Evolutionary conservation across 1,140 invertebrate genomes (phyloP), one percentile per base, ranked within the genome.

Genomic region (Proales similis): DNA sequence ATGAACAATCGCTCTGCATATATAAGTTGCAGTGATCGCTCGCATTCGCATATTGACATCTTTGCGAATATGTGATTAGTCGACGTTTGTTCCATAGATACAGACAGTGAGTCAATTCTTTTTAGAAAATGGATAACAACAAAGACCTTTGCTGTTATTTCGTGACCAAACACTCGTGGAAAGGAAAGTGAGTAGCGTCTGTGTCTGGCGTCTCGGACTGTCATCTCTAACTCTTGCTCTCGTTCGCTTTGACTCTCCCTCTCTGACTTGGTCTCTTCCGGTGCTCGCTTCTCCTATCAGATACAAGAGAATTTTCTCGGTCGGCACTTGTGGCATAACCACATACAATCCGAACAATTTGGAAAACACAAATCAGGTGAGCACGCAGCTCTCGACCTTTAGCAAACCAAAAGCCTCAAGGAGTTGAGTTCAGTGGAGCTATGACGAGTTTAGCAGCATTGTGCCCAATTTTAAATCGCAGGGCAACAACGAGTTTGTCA

Each of bases 251-350:
- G 20, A 26, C 29, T 69, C 38, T 30, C 14, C n/a, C 29, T 30
- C 5, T 33, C 61, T 61, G 20, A 26, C 20, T 24, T n/a, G n/a
- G 7, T 24, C 64, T 51, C 47, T 42, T 32, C 67, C 60, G 62
- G 67, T 45, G 27, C 24, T 65, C n/a, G n/a, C n/a, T n/a, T n/a
- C n/a, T 63, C 48, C 51, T 69, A 72, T 20, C 67, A 90, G 87
- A 72, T 99, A 98, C 75, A 94, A 93, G 78, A 82, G 94, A 70
- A 90, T 98, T 70, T 92, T 99, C 74, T 92, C 91, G 17, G 85
- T 99, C 74, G 93, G 92, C 33, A 88, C 88, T 29, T 81, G 84
- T 74, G 91, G 90, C 27, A 88, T 99, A 64, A 90, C 92, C 36
- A 99, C 94, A 12, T 97, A 97, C 74, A 95, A 96, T 76, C 92